A percentile compares a stretch with the other conserved stretches of the same genome.
phyloP scores from a whole-genome alignment of 2,797 vertebrate genomes.

The Halcyon chelicuti region DNA sequence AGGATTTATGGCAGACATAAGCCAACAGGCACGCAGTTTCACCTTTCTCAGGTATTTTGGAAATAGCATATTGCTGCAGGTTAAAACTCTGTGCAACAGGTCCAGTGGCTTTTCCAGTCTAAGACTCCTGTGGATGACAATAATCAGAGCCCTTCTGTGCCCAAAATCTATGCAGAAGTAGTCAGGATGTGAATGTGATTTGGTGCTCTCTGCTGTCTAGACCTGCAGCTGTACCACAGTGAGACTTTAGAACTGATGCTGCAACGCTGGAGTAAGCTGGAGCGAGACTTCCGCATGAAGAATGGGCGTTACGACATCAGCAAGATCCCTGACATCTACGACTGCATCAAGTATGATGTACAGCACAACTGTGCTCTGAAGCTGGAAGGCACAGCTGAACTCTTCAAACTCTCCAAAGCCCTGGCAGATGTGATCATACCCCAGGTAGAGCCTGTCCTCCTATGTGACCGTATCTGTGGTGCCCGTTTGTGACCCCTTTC shows the following conservation, averaged over 20 bases:
- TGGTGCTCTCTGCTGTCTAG: constrained; percentile 73
- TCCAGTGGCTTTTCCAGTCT: background rate
- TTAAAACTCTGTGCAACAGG: background rate
- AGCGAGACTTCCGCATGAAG: constrained; percentile 95
- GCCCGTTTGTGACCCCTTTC: background rate
- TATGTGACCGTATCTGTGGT: accelerated
- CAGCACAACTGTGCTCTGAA: constrained; percentile 92
- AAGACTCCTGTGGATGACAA: background rate
- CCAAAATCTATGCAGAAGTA: background rate
- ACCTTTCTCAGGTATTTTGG: background rate
- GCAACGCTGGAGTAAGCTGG: constrained; percentile 97
- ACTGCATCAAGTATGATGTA: constrained; percentile 97
- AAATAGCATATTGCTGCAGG: background rate
- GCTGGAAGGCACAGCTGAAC: constrained; percentile 92
- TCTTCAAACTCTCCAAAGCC: constrained; percentile 92
- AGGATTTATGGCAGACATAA: background rate
- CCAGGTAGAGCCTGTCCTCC: constrained; percentile 81
- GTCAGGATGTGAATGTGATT: background rate
- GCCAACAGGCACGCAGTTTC: background rate
- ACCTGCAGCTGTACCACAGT: constrained; percentile 96
- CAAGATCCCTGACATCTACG: constrained; percentile 98
- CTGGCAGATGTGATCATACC: constrained; percentile 96
- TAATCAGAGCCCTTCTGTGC: background rate
- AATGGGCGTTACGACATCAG: constrained; percentile 97
- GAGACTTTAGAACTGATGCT: constrained; percentile 97